phyloP scores from a whole-genome alignment of 2,113 vertebrate genomes.

The Grantiella picta region DNA sequence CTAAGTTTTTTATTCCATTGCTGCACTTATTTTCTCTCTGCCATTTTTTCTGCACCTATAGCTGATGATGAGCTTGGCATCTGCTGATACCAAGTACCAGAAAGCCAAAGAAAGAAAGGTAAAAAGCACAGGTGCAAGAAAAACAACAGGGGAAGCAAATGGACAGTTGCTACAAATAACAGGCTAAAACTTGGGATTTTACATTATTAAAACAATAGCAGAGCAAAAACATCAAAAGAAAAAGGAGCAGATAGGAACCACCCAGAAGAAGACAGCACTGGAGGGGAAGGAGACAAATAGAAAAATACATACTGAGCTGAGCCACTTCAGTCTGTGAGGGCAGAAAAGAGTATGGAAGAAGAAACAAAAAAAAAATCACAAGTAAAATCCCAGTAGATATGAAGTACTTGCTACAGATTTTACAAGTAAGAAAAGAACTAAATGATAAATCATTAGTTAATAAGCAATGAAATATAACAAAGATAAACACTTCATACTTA shows the following conservation, averaged over 20 bases:
- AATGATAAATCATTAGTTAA: not conserved
- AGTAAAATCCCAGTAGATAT: not conserved
- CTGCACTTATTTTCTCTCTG: not conserved
- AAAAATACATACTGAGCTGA: not conserved
- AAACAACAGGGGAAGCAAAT: not conserved
- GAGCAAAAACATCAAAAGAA: constrained; percentile 11
- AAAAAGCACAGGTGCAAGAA: not conserved
- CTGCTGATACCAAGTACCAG: not conserved
- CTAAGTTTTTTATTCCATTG: not conserved
- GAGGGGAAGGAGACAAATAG: not conserved
- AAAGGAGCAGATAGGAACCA: not conserved
- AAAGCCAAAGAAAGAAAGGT: not conserved
- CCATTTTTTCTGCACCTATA: not conserved
- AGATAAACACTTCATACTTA: not conserved
- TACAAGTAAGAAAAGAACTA: not conserved
- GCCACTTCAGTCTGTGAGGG: not conserved
- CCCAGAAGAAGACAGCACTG: not conserved
- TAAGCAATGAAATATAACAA: not conserved
- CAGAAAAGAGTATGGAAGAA: not conserved
- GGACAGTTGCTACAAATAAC: not conserved
- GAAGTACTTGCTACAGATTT: not conserved
- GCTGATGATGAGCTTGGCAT: not conserved
- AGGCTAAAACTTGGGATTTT: constrained; percentile 7
- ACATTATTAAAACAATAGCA: constrained; percentile 22
- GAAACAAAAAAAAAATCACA: not conserved